phyloP scores from a whole-genome alignment of 2,888 invertebrate species.

The Fragum whitleyi region DNA sequence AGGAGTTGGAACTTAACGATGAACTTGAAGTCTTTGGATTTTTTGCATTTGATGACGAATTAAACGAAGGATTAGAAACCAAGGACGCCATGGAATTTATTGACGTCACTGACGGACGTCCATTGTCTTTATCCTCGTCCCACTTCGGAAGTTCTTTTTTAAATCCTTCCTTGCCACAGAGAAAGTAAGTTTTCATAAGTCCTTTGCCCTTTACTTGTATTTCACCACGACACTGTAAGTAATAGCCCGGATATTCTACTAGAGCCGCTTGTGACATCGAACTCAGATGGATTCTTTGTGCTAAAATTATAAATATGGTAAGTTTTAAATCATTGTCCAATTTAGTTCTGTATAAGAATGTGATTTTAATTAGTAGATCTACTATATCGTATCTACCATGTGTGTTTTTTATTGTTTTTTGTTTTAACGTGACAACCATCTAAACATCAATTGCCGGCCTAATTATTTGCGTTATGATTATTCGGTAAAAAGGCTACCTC shows the following conservation, averaged over 20 bases:
- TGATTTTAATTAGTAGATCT: too few species aligned
- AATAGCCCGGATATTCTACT: conserved; percentile 72
- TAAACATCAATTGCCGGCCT: too few species aligned
- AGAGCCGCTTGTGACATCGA: conserved; percentile 67
- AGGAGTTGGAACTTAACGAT: conserved; percentile 26
- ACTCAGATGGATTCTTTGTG: conserved; percentile 78
- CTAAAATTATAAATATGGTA: conserved; percentile 63
- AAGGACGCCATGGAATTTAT: conserved; percentile 42
- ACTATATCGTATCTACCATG: too few species aligned
- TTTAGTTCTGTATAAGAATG: too few species aligned
- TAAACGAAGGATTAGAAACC: conserved; percentile 28
- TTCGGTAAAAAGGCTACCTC: too few species aligned
- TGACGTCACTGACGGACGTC: conserved; percentile 43
- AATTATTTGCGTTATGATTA: too few species aligned
- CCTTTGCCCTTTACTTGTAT: conserved; percentile 96
- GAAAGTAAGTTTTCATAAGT: conserved; percentile 96
- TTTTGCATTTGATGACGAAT: too few species aligned
- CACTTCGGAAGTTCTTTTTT: conserved; percentile 70
- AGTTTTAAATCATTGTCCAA: too few species aligned
- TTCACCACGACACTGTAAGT: conserved; percentile 83
- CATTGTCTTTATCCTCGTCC: conserved; percentile 42
- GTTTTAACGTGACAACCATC: too few species aligned
- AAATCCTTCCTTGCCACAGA: conserved; percentile 84
- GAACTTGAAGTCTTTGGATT: neutral
- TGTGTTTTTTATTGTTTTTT: too few species aligned